Percentiles rank a stretch among this genome's conserved stretches.
Conservation (phyloP, 2,113 vertebrate genomes). For the Sclerurus mexicanus region DNA sequence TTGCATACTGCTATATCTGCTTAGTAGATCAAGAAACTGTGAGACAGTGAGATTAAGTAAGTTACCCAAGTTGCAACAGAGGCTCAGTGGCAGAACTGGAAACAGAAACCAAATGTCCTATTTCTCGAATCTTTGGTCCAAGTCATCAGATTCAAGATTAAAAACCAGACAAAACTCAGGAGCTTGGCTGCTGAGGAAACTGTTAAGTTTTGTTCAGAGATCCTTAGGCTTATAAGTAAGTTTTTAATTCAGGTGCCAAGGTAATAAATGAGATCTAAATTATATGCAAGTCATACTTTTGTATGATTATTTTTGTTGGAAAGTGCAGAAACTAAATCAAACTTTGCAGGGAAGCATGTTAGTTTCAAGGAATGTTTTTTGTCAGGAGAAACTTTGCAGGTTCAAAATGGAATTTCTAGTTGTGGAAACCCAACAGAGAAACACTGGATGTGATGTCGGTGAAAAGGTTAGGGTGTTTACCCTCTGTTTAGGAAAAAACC, state of each 20-base stretch:
- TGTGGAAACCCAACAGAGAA: background rate
- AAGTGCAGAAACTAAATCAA: background rate
- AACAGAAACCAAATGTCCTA: conserved; percentile 21
- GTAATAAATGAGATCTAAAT: conserved; percentile 17
- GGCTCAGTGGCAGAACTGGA: background rate
- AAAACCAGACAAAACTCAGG: background rate
- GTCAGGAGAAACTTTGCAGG: background rate
- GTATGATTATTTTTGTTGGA: conserved; percentile 37
- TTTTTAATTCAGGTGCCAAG: conserved; percentile 21
- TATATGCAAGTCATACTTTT: background rate
- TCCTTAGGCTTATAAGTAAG: background rate
- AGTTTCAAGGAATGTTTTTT: background rate
- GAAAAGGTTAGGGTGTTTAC: background rate
- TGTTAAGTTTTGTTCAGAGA: background rate
- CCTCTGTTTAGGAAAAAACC: background rate
- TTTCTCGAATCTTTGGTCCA: background rate
- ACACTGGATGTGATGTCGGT: background rate
- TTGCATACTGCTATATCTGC: background rate
- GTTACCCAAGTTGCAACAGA: background rate
- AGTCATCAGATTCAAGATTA: background rate
- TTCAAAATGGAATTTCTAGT: conserved; percentile 5
- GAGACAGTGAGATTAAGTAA: background rate
- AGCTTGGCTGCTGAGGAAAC: background rate
- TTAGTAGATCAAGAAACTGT: conserved; percentile 21
- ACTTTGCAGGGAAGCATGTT: background rate